phyloP scores from a whole-genome alignment of 2,888 invertebrate species.

The Seira sanloemensis region DNA sequence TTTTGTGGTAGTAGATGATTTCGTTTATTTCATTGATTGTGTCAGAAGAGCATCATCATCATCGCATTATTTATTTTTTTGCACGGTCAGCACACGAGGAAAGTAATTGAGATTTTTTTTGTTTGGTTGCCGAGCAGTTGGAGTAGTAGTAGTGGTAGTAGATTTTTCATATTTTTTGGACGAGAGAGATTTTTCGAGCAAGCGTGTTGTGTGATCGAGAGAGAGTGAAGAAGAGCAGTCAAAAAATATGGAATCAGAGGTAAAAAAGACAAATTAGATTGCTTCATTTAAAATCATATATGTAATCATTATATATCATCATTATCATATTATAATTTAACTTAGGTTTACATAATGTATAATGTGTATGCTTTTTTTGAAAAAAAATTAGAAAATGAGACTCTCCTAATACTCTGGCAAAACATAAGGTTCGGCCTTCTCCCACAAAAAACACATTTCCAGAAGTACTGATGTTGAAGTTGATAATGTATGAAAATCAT shows the following conservation, averaged over 20 bases:
- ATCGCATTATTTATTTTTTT: conserved; percentile 32
- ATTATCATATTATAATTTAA: too few species aligned
- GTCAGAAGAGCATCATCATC: conserved; percentile 28
- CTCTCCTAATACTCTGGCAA: too few species aligned
- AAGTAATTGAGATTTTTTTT: conserved; percentile 21
- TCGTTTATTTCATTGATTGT: not conserved
- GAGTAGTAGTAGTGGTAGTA: conserved; percentile 29
- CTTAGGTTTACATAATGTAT: not conserved
- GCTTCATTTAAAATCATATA: too few species aligned
- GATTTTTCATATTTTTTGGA: too few species aligned
- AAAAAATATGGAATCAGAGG: conserved; percentile 60
- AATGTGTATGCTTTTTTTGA: not conserved
- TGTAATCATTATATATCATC: too few species aligned
- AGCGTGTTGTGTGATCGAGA: conserved; percentile 28
- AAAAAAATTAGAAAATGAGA: too few species aligned
- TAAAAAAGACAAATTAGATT: conserved; percentile 59
- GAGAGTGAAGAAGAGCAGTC: conserved; percentile 45
- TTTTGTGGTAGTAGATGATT: not conserved
- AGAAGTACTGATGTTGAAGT: not conserved
- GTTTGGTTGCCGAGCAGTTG: conserved; percentile 37
- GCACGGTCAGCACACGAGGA: conserved; percentile 57
- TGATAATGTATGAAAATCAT: not conserved
- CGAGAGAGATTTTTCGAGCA: conserved; percentile 25
- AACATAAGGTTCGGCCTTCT: conserved; percentile 50
- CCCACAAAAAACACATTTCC: conserved; percentile 42